Evolutionary conservation across 2,797 vertebrate species (phyloP).

Genomic region (Sebastolobus alascanus): DNA sequence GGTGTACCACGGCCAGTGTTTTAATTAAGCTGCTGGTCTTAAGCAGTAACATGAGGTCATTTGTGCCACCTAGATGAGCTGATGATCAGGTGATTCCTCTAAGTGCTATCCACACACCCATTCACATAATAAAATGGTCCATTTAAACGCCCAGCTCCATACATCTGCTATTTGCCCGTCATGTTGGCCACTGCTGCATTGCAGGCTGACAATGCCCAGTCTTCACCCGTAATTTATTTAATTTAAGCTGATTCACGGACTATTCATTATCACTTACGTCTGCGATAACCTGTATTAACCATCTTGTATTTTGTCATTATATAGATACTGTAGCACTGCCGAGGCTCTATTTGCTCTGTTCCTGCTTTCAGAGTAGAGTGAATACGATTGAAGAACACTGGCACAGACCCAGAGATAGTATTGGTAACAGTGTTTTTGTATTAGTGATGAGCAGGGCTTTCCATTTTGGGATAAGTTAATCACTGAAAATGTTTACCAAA

Average conservation of each 20-base stretch:
- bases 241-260: neutral
- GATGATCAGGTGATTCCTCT: conserved; percentile 56
- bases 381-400: neutral
- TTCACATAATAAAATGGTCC: conserved; percentile 45
- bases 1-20: conserved; percentile 27
- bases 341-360: neutral
- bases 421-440: neutral
- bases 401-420: neutral
- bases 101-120: conserved; percentile 40
- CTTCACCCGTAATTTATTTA: neutral
- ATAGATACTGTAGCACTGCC: neutral
- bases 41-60: conserved; percentile 35
- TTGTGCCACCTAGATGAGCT: conserved; percentile 55
- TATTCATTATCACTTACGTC: neutral
- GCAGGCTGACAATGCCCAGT: neutral
- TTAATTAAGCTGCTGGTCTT: conserved; percentile 54
- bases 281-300: neutral
- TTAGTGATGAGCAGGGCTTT: conserved; percentile 1
- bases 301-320: neutral
- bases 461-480: conserved; percentile 23
- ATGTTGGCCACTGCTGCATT: conserved; percentile 22
- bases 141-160: conserved; percentile 26
- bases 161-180: conserved; percentile 10
- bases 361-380: neutral
- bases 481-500: conserved; percentile 33